Percentiles rank a stretch among this genome's conserved stretches.
Evolutionary conservation across 2,113 vertebrate species (phyloP).

Genomic region (Xerus inauris): DNA sequence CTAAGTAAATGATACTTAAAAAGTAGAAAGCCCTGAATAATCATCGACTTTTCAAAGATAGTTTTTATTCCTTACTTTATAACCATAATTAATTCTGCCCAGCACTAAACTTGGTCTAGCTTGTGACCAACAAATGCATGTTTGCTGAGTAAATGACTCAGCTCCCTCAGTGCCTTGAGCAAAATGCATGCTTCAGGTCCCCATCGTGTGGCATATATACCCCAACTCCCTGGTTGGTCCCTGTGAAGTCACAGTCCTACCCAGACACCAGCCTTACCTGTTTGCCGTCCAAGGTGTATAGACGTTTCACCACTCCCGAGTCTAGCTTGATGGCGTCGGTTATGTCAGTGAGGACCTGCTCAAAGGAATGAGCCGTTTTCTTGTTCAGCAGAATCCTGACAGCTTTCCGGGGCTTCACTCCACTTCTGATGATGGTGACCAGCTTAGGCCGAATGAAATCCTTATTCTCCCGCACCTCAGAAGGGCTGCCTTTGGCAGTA

Average conservation of each 20-base stretch:
- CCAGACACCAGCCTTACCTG: conserved; percentile 87
- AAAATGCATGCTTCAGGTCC: background rate
- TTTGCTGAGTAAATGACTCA: background rate
- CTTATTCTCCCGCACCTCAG: conserved; percentile 92
- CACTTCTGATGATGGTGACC: conserved; percentile 97
- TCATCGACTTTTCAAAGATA: background rate
- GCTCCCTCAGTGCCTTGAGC: background rate
- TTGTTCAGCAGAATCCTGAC: conserved; percentile 98
- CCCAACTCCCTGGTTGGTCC: background rate
- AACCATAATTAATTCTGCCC: background rate
- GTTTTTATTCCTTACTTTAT: background rate
- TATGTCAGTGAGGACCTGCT: conserved; percentile 98
- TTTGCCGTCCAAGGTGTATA: conserved; percentile 97
- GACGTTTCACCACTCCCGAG: conserved; percentile 95
- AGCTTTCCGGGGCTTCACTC: conserved; percentile 97
- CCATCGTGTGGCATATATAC: rapidly evolving
- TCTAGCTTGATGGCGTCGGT: conserved; percentile 98
- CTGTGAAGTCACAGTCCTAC: background rate
- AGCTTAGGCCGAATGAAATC: conserved; percentile 98
- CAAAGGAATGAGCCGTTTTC: conserved; percentile 98
- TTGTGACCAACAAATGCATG: background rate
- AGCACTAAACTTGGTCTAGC: background rate
- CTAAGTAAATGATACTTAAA: background rate
- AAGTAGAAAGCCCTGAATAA: background rate
- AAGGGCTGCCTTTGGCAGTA: conserved; percentile 88